Evolutionary conservation across 1,140 invertebrate species (phyloP).

Genomic region (Pogonomyrmex californicus): DNA sequence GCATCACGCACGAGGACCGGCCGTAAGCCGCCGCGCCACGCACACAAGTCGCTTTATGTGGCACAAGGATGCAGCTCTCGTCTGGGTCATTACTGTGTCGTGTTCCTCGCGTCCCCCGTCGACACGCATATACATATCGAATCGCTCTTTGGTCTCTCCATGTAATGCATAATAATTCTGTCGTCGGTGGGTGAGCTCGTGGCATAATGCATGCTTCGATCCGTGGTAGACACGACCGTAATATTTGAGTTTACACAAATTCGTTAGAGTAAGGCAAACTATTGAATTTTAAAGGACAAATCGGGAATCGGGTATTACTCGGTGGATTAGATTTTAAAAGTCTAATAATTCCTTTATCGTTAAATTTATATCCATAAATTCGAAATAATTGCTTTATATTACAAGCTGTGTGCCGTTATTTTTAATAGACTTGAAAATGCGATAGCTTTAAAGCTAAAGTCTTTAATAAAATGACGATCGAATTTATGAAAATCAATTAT

Average conservation of each 20-base stretch:
- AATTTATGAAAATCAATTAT: too few relatives aligned
- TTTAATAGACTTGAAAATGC: too few relatives aligned
- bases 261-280: too few relatives aligned
- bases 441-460: too few relatives aligned
- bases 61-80: slow-evolving; percentile 76
- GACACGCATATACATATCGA: slow-evolving; percentile 20
- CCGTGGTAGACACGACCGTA: background rate
- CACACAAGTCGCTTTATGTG: slow-evolving; percentile 62
- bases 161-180: slow-evolving; percentile 65
- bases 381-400: background rate
- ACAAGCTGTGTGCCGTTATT: too few relatives aligned
- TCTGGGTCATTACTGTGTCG: slow-evolving; percentile 77
- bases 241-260: background rate
- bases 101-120: slow-evolving; percentile 41
- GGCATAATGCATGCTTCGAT: slow-evolving; percentile 43
- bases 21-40: background rate
- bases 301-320: too few relatives aligned
- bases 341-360: too few relatives aligned
- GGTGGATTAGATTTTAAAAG: too few relatives aligned
- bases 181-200: background rate
- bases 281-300: background rate
- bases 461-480: too few relatives aligned
- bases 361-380: too few relatives aligned
- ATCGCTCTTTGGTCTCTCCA: slow-evolving; percentile 44
- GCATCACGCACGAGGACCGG: slow-evolving; percentile 18